Evolutionary conservation across 2,888 invertebrate genomes (phyloP).

Genomic region (Epirrhoe tristata): DNA sequence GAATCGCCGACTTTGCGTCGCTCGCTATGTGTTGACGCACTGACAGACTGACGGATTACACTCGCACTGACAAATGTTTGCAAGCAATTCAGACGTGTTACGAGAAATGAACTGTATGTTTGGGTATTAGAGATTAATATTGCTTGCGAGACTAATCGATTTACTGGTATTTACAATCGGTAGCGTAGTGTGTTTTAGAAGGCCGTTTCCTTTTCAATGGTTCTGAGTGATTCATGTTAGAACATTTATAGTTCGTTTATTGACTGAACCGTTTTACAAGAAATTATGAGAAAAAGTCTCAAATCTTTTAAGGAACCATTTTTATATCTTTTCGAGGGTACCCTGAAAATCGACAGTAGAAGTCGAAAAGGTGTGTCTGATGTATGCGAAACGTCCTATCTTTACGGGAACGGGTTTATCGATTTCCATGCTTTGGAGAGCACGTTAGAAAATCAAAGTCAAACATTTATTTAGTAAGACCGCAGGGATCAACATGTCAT

Average conservation of each 20-base stretch:
- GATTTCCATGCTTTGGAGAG: too few species aligned
- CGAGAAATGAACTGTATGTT: conserved; percentile 51
- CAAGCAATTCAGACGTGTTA: conserved; percentile 44
- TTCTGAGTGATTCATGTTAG: conserved; percentile 32
- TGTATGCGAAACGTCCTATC: too few species aligned
- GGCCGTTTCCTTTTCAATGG: conserved; percentile 39
- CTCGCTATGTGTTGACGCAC: conserved; percentile 68
- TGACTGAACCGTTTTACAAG: conserved; percentile 4
- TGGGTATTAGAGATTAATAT: conserved; percentile 46
- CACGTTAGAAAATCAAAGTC: too few species aligned
- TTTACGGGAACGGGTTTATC: too few species aligned
- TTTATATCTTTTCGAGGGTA: too few species aligned
- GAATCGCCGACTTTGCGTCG: conserved; percentile 67
- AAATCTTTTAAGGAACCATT: too few species aligned
- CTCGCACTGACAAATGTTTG: conserved; percentile 69
- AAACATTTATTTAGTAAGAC: too few species aligned
- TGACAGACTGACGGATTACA: conserved; percentile 76
- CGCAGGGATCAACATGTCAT: too few species aligned
- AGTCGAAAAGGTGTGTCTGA: too few species aligned
- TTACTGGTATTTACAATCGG: conserved; percentile 45
- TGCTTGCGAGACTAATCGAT: conserved; percentile 39
- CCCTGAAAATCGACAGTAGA: too few species aligned
- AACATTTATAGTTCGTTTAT: conserved; percentile 20
- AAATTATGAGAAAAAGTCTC: too few species aligned
- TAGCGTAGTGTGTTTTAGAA: conserved; percentile 42